Evolutionary conservation across 2,797 vertebrate species (phyloP), one percentile per base, ranked within the genome.

Genomic region (Bovichtus variegatus): DNA sequence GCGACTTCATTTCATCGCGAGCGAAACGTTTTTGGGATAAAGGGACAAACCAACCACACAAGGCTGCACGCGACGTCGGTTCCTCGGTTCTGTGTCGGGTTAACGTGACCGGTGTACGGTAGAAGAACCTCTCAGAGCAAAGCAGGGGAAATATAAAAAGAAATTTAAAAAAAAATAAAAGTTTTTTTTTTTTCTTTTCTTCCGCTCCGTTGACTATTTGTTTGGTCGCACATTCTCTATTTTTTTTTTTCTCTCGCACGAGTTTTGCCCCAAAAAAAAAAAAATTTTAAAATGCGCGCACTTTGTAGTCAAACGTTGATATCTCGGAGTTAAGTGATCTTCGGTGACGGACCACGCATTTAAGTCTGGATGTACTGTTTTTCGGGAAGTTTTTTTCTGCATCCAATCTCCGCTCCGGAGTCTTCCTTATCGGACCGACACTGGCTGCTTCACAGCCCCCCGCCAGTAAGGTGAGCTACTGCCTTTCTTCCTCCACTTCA

Each of bases 1-100:
- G 54, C 47, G 74, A 82, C 86, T 71, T 63, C 25, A 34, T 82
- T 78, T 77, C 70, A 85, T 81, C 71, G 88, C 63, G 82, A 83
- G 80, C 65, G 79, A 80, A 78, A 40, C 62, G 78, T 73, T 84
- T 84, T 88, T 74, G 86, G 88, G 89, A 92, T 85, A 91, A 89
- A 91, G 66, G 64, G 83, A 88, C 78, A 15, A 80, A 3, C 27
- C 67, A 84, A 77, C 41, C 36, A 62, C 80, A 70, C 1, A n/a
- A 34, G 64, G 13, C 79, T 71, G 27, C 73, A 1, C 72, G 70
- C 74, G 34, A 29, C 68, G 11, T n/a, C 25, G 38, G 29, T 63
- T 46, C 57, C 46, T 53, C 46, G 57, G 71, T 23, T 53, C 61
- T 23, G 44, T 67, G 13, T 53, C 2, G 43, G 60, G 54, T 64